These are phyloP conservation scores for Odobenus rosmarus DNA, from an alignment of 2,113 vertebrate species.

Conservation along the genomic window DNA sequence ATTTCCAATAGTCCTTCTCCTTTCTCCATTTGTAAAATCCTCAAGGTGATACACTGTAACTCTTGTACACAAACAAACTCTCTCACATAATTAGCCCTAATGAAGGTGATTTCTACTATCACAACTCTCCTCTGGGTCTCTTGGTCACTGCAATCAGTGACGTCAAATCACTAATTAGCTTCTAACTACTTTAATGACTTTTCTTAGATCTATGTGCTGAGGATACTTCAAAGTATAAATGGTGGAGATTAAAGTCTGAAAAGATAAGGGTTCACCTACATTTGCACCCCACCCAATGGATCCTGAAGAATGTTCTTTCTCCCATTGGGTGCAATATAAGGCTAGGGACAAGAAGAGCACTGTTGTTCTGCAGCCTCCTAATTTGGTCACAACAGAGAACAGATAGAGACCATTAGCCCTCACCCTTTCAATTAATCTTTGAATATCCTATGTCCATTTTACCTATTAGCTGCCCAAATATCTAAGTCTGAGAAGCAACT, in stretches of 20 bases:
- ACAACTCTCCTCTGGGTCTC: background rate
- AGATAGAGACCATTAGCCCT: background rate
- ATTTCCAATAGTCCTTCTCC: background rate
- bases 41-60: background rate
- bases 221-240: background rate
- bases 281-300: background rate
- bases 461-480: background rate
- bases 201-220: background rate
- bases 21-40: background rate
- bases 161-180: background rate
- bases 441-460: background rate
- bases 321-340: background rate
- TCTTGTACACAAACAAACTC: background rate
- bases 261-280: background rate
- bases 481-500: background rate
- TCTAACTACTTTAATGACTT: background rate
- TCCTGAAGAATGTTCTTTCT: background rate
- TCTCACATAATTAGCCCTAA: background rate
- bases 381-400: background rate
- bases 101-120: background rate
- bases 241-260: background rate
- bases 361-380: background rate
- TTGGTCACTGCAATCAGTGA: background rate
- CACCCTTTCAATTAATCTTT: background rate
- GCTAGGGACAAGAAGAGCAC: background rate